Evolutionary conservation across 2,888 invertebrate genomes (phyloP), one percentile per base, ranked within the genome.

Genomic region (Drosophila birchii): DNA sequence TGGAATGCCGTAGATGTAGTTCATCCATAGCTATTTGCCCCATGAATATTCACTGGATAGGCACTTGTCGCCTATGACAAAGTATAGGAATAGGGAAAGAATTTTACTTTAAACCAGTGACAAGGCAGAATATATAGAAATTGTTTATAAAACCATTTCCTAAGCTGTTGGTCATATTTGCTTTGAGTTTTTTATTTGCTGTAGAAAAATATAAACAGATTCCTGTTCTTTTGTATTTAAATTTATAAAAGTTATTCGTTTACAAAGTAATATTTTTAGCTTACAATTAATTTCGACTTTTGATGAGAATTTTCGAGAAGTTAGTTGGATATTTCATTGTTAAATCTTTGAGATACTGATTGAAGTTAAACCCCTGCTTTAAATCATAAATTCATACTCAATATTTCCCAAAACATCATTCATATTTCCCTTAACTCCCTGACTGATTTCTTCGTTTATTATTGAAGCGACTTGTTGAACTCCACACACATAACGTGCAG

Each of bases 1-100:
- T 75, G 83, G 83, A 83, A 87, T 83, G 83, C 59, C 75, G 83
- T 75, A 68, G 59, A 73, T 69, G 78, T 69, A 75, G 86, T 75
- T 74, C 63, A 70, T 70, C 78, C 72, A 66, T 70, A 34, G 34
- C 51, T 34, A 53, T 53, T 58, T 55, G 44, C 39, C 70, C 70
- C 67, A 75, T 84, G 73, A 81, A 82, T 86, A 86, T 78, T 66
- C 79, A 67, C 39, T 23, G 54, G 41, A 64, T 64, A 39, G 47
- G 8, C 67, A 66, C 45, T 44, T 53, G 38, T 67, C 67, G 53
- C 53, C 26, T 41, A 23, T 20, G 47, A 56, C 55, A 49, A 68
- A 49, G 63, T 51, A 26, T 43, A 23, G 26, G 49, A 5, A 23
- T n/a, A 20, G 43, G 23, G 60, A 38, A 36, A 58, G 41, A 58